A percentile compares a stretch with the other conserved stretches of the same genome.
These are phyloP conservation scores for Nycticryphes semicollaris DNA, from an alignment of 2,113 vertebrate genomes.

Conservation along the genomic window DNA sequence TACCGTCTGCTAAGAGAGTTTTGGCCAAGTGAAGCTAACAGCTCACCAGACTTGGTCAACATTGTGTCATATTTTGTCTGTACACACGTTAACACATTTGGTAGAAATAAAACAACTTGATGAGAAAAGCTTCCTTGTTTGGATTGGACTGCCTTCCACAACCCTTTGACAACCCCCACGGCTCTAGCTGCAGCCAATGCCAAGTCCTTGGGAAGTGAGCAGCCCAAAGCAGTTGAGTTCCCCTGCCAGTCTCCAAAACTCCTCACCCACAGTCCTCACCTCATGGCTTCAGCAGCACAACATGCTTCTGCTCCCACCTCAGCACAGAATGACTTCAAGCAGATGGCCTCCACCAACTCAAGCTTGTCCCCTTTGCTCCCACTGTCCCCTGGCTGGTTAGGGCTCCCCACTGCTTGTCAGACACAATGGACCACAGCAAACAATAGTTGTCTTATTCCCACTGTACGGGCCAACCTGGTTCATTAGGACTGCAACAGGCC, in stretches of 20 bases:
- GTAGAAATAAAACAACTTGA: not conserved
- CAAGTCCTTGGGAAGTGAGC: not conserved
- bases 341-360: not conserved
- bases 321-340: not conserved
- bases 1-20: not conserved
- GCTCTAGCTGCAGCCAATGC: not conserved
- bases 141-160: not conserved
- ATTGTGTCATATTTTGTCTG: not conserved
- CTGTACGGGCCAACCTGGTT: not conserved
- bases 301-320: not conserved
- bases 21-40: not conserved
- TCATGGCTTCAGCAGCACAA: not conserved
- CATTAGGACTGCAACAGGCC: not conserved
- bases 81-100: not conserved
- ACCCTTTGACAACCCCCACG: rapidly evolving
- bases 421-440: not conserved
- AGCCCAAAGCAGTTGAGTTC: not conserved
- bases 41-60: not conserved
- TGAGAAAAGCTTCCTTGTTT: slow-evolving; percentile 8
- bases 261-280: not conserved
- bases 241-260: not conserved
- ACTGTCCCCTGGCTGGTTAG: no score
- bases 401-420: not conserved
- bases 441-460: not conserved
- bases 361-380: not conserved